Base-by-base conservation (phyloP, 2,888 invertebrate genomes). In the Byasa hedistus region DNA sequence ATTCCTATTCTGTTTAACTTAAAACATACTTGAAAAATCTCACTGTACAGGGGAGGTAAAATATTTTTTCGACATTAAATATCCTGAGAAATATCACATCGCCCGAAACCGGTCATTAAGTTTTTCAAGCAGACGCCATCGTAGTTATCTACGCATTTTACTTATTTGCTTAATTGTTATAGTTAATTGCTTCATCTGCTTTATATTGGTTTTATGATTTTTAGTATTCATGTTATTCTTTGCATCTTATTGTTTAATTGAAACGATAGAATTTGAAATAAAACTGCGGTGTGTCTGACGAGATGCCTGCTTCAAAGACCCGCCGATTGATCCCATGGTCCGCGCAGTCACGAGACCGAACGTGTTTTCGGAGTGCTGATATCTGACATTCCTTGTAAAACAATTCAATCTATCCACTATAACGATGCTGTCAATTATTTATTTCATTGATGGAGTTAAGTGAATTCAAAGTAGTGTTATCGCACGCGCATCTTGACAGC, bases 401-500 rank as follows among this genome's bases (percentile, higher is more conserved):
- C 62, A 52, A 51, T 70, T 65, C 44, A 61, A 67, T 63, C 39
- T 39, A 61, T 44, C 15, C 39, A 54, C 27, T 65, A 24, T 60
- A 64, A 68, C 54, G 61, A 60, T 58, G 58, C 58, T 65, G 65
- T 65, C 58, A 65, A 62, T 54, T 48, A 68, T 65, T 55, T 48
- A 66, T 64, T 60, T 59, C 24, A 70, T 61, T 63, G 54, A 63
- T 55, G 39, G 57, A 63, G 58, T 64, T 58, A 62, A 66, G 61
- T 66, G 67, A 69, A 71, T 72, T 54, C 61, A 69, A 72, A 70
- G 64, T 70, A 73, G 73, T 72, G 74, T 80, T 85, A 88, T 88
- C 89, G 84, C 87, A 84, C 85, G 86, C 81, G 83, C 81, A 87
- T 87, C 89, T 84, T 75, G 78, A 74, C 80, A 79, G 69, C 62